These are phyloP conservation scores for Chiroxiphia lanceolata DNA, from an alignment of 2,797 vertebrate genomes.

Conservation along the genomic window DNA sequence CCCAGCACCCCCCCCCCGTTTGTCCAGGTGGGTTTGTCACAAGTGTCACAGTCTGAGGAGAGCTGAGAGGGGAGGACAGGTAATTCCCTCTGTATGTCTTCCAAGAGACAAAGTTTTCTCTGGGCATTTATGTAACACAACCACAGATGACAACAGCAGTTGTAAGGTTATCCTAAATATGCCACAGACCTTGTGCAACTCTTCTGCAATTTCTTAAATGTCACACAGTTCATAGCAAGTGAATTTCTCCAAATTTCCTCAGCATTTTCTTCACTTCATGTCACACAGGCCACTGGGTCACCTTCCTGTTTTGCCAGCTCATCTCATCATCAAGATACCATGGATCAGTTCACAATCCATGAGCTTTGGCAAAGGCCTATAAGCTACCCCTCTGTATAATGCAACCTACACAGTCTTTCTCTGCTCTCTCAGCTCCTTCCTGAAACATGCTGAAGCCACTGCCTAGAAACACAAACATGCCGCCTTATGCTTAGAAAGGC, in stretches of 20 bases:
- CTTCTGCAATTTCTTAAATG: neutral
- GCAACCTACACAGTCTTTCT: accelerated
- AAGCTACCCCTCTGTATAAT: accelerated
- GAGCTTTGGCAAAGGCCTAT: neutral
- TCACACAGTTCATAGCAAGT: neutral
- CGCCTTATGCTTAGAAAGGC: neutral
- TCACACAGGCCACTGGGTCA: accelerated
- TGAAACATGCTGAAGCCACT: accelerated
- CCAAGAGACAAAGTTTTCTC: neutral
- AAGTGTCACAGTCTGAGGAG: accelerated
- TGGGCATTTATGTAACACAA: neutral
- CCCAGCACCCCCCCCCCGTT: neutral
- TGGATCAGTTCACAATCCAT: neutral
- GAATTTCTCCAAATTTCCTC: neutral
- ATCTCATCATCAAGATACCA: neutral
- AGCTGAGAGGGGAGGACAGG: accelerated
- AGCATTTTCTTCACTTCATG: neutral
- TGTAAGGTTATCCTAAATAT: neutral
- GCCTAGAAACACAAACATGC: neutral
- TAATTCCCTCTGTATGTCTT: neutral
- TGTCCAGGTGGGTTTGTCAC: neutral
- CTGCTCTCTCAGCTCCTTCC: neutral
- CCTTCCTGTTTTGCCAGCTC: neutral
- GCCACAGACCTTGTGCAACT: accelerated
- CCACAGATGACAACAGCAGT: neutral